Conservation (phyloP, 2,797 vertebrate genomes). For the Geotrypetes seraphini region DNA sequence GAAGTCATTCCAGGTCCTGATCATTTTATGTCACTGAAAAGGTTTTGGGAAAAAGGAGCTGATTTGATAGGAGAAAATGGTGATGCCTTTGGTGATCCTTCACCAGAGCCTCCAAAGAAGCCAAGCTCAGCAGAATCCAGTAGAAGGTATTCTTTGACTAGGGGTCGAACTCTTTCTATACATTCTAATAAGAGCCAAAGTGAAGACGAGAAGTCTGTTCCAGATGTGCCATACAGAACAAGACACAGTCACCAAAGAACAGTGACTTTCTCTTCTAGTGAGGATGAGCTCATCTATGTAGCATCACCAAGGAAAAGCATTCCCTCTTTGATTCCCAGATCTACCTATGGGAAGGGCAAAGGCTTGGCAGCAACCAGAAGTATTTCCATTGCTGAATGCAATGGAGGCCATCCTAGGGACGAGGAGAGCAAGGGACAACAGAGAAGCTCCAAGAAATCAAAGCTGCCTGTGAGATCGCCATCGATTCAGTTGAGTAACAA, state of each 20-base stretch:
- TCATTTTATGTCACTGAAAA: constrained; percentile 40
- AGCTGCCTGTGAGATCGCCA: constrained; percentile 30
- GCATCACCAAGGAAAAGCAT: constrained; percentile 24
- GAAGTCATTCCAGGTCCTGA: constrained; percentile 16
- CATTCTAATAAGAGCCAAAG: constrained; percentile 16
- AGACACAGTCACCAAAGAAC: constrained; percentile 31
- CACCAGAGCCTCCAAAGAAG: not conserved
- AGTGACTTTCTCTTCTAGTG: constrained; percentile 31
- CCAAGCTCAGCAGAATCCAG: not conserved
- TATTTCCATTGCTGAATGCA: not conserved
- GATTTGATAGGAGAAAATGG: constrained; percentile 2
- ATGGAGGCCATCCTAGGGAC: constrained; percentile 1
- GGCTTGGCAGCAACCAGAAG: not conserved
- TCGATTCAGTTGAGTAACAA: constrained; percentile 6
- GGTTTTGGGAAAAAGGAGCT: constrained; percentile 49
- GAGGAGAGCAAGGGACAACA: constrained; percentile 25
- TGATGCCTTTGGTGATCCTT: fast-evolving
- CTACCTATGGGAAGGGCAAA: constrained; percentile 14
- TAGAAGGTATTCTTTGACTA: not conserved
- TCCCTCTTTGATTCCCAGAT: not conserved
- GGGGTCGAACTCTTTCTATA: constrained; percentile 2
- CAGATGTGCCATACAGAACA: not conserved
- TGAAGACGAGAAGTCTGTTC: not conserved
- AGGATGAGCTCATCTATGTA: constrained; percentile 31
- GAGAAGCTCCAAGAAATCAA: constrained; percentile 32